A percentile compares a stretch with the other conserved stretches of the same genome.
Evolutionary conservation across 1,140 invertebrate species (phyloP).

Genomic region (Papilio glaucus): DNA sequence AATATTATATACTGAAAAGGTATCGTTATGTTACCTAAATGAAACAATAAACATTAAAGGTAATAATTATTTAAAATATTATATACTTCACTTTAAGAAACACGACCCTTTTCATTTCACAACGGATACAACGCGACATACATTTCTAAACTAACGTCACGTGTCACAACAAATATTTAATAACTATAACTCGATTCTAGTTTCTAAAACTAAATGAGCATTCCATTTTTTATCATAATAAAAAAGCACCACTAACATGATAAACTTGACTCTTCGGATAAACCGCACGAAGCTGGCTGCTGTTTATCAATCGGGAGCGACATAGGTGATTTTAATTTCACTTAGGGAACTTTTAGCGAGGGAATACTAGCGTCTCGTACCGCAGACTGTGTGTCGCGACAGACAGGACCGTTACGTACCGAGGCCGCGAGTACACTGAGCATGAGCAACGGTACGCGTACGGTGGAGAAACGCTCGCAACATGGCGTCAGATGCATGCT

Average conservation of each 20-base stretch:
- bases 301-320: not conserved
- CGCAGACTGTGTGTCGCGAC: not conserved
- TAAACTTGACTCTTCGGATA: not conserved
- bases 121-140: not conserved
- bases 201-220: not conserved
- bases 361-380: not conserved
- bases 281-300: not conserved
- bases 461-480: slow-evolving; percentile 1
- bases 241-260: slow-evolving; percentile 15
- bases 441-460: slow-evolving; percentile 11
- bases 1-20: too few relatives aligned
- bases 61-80: not conserved
- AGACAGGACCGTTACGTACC: slow-evolving; percentile 8
- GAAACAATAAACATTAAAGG: not conserved
- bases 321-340: slow-evolving; percentile 1
- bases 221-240: slow-evolving; percentile 28
- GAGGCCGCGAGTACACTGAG: not conserved
- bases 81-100: not conserved
- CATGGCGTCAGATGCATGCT: not conserved
- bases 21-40: too few relatives aligned
- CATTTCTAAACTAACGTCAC: slow-evolving; percentile 7
- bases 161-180: slow-evolving; percentile 8
- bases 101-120: not conserved
- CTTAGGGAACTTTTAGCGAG: not conserved
- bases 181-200: not conserved